These are phyloP conservation scores for Drosophila planitibia DNA, from an alignment of 2,888 invertebrate genomes.

Conservation along the genomic window DNA sequence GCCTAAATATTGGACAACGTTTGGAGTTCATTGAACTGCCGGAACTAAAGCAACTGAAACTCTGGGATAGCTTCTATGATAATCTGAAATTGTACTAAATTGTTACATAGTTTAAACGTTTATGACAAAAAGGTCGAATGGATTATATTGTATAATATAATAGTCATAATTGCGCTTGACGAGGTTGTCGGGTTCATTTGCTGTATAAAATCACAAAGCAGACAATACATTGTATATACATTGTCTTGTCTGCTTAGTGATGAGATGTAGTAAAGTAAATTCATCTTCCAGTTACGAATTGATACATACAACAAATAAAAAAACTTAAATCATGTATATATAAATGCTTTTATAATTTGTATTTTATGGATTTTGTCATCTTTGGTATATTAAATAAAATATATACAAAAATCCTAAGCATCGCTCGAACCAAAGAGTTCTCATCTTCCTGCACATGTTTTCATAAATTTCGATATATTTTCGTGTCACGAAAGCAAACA, in stretches of 20 bases:
- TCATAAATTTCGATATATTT: background rate
- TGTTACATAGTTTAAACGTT: conserved; percentile 2
- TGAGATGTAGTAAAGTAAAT: background rate
- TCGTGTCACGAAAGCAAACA: background rate
- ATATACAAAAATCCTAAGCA: background rate
- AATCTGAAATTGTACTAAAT: conserved; percentile 44
- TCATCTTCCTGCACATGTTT: background rate
- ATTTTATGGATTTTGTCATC: background rate
- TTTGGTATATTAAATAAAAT: background rate
- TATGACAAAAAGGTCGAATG: conserved; percentile 21
- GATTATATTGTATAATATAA: background rate
- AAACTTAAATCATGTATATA: background rate
- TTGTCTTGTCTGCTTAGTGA: too few species aligned
- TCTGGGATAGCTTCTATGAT: conserved; percentile 82
- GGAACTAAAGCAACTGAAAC: conserved; percentile 72
- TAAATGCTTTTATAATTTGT: background rate
- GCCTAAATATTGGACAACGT: conserved; percentile 75
- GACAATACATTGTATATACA: too few species aligned
- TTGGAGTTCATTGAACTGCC: conserved; percentile 78
- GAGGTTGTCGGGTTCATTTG: background rate
- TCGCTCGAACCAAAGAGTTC: background rate
- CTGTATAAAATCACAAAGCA: background rate
- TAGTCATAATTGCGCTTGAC: background rate
- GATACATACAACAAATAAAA: background rate
- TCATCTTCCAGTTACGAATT: background rate